Evolutionary conservation across 2,888 invertebrate species (phyloP), one percentile per base, ranked within the genome.

Genomic region (Invenusta paracnida): DNA sequence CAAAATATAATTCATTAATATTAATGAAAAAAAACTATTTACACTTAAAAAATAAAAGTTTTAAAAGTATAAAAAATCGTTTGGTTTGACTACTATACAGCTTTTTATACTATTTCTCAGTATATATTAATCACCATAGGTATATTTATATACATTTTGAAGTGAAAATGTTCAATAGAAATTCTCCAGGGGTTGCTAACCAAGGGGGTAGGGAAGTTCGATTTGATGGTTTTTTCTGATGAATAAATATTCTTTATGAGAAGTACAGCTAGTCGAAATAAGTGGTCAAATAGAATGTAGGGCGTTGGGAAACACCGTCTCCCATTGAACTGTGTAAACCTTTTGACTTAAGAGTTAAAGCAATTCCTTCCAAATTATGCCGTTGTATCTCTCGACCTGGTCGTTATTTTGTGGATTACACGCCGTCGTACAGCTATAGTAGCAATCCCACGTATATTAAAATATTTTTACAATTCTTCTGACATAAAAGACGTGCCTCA

Each of bases 401-500:
- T 85, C 86, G 84, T 88, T 87, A 23, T 86, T 86, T 85, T 31
- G 67, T 11, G 87, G 85, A 87, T 87, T 17, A 30, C 87, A 87
- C 0, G 82, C 31, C 5, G 87, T 87, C n/a, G 87, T 88, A 17
- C 85, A 83, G 28, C 86, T 82, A 82, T 87, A 30, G 87, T 82
- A 25, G 88, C 87, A 13, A 87, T 85, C 0, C 87, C 87, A 11
- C 83, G 27, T 0, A 67, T 29, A 1, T 29, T 13, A 5, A 88
- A 29, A 79, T 84, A 88, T 5, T 29, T 67, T 81, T 81, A 83
- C 23, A 88, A 82, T 67, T 88, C 88, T 25, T 81, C 67, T 11
- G 87, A 87, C 87, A 88, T 88, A 81, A 88, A 88, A 0, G 88
- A 83, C 13, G 84, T 11, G 23, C 88, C 87, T 30, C 88, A 23